Evolutionary conservation across 2,797 vertebrate species (phyloP).

Genomic region (Otolemur crassicaudatus): DNA sequence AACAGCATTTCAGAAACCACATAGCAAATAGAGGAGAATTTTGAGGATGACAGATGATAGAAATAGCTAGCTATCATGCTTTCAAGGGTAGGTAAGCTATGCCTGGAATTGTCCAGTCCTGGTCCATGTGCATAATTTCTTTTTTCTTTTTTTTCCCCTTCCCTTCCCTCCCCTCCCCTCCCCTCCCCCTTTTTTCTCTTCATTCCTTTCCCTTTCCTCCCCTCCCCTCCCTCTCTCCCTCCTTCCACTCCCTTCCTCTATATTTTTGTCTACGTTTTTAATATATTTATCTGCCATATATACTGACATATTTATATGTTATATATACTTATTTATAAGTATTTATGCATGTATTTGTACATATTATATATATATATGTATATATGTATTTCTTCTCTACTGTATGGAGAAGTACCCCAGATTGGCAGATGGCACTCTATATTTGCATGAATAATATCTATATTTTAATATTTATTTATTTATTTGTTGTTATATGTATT

Average conservation of each 20-base stretch:
- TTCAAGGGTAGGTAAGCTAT: background rate
- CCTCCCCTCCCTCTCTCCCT: no score
- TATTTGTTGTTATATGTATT: background rate
- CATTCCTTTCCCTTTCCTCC: no score
- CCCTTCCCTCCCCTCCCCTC: background rate
- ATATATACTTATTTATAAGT: background rate
- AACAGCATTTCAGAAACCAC: background rate
- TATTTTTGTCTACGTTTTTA: no score
- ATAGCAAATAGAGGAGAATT: background rate
- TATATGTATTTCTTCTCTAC: background rate
- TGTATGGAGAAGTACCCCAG: background rate
- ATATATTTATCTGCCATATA: no score
- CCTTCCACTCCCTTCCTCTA: no score
- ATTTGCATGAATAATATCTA: background rate
- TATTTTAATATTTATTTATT: background rate
- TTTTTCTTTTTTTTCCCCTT: background rate
- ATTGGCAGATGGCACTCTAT: background rate
- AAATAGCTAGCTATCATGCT: background rate
- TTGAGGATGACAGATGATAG: background rate
- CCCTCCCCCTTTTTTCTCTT: no score
- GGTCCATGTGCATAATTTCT: background rate
- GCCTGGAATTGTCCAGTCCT: background rate
- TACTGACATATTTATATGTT: background rate
- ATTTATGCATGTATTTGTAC: background rate
- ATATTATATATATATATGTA: background rate